Conservation (phyloP, 2,113 vertebrate genomes). For the Scomber scombrus region DNA sequence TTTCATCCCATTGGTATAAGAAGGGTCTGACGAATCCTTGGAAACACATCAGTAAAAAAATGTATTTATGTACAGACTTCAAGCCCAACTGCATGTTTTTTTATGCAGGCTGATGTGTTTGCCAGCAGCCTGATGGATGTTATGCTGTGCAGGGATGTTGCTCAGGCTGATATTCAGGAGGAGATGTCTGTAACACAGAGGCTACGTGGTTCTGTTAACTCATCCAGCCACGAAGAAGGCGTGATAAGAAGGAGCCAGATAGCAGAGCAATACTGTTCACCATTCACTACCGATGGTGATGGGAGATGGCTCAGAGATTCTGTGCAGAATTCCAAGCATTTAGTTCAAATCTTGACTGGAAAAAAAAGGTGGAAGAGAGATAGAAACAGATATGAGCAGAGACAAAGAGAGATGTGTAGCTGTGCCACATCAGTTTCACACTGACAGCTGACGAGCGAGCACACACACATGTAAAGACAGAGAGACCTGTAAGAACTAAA, state of each 20-base stretch:
- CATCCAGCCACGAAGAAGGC: neutral
- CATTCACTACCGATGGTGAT: neutral
- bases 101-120: no score
- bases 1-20: no score
- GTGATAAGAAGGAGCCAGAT: constrained; percentile 6
- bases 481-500: constrained; percentile 5
- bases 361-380: neutral
- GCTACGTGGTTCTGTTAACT: neutral
- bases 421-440: neutral
- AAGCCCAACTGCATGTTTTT: neutral
- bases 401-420: neutral
- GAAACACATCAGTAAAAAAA: neutral
- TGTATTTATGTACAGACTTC: neutral
- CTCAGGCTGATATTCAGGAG: neutral
- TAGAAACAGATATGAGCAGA: neutral
- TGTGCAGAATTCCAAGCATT: neutral
- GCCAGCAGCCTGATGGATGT: neutral
- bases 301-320: neutral
- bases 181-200: neutral
- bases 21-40: neutral
- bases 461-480: neutral
- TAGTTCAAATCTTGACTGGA: neutral
- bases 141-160: neutral
- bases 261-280: neutral
- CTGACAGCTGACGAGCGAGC: constrained; percentile 14